Evolutionary conservation across 1,140 invertebrate genomes (phyloP).

Genomic region (Druon quercuslanigerum): DNA sequence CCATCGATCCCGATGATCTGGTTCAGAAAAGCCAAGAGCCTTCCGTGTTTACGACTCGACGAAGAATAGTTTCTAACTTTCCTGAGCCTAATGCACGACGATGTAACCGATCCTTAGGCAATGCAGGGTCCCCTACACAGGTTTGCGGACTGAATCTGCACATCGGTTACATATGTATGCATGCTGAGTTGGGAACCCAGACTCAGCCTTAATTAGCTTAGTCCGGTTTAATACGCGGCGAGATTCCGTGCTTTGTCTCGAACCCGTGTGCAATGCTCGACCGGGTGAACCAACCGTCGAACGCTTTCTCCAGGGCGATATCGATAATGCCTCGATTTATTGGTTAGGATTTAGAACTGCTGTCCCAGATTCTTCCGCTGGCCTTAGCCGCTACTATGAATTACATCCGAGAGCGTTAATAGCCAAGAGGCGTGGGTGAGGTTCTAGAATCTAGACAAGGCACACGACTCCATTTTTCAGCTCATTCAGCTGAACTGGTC

Average conservation of each 20-base stretch:
- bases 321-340: conserved; percentile 65
- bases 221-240: conserved; percentile 51
- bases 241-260: conserved; percentile 58
- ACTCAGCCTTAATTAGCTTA: conserved; percentile 65
- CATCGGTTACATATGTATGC: conserved; percentile 27
- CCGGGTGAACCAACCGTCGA: conserved; percentile 49
- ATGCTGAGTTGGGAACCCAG: conserved; percentile 48
- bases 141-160: background rate
- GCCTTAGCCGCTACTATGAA: conserved; percentile 44
- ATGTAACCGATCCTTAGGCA: conserved; percentile 6
- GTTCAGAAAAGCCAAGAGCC: background rate
- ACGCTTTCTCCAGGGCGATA: conserved; percentile 58
- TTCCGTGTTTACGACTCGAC: conserved; percentile 39
- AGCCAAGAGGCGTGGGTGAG: conserved; percentile 51
- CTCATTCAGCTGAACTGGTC: background rate
- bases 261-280: conserved; percentile 44
- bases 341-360: conserved; percentile 48
- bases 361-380: conserved; percentile 61
- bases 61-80: conserved; percentile 44
- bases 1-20: background rate
- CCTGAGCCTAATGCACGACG: conserved; percentile 34
- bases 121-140: background rate
- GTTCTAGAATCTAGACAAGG: no score
- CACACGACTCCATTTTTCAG: conserved; percentile 24
- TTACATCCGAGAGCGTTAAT: conserved; percentile 51